A percentile compares a stretch with the other conserved stretches of the same genome.
These are phyloP conservation scores for Lordiphosa mommai DNA, from an alignment of 1,140 invertebrate genomes.

Conservation along the genomic window DNA sequence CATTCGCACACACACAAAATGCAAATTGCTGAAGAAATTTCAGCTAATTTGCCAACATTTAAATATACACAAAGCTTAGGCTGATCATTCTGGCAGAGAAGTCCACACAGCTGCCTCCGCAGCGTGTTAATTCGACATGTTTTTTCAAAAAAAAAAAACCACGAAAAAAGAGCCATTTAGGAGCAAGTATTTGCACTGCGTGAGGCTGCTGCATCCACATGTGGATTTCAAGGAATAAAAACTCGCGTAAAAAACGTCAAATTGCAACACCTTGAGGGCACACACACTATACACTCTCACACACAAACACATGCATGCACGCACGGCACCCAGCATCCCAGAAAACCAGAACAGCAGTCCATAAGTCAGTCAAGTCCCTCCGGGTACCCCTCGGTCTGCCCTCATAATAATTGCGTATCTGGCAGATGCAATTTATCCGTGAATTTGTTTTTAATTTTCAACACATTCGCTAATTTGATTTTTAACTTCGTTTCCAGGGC, in stretches of 20 bases:
- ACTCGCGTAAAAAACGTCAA: slow-evolving; percentile 78
- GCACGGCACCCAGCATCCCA: slow-evolving; percentile 4
- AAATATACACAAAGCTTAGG: slow-evolving; percentile 56
- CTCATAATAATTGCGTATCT: slow-evolving; percentile 79
- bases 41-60: slow-evolving; percentile 74
- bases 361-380: slow-evolving; percentile 48
- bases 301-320: slow-evolving; percentile 8
- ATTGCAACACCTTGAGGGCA: slow-evolving; percentile 79
- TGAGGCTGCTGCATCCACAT: slow-evolving; percentile 36
- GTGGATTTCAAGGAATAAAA: slow-evolving; percentile 73
- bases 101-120: slow-evolving; percentile 42
- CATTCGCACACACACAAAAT: slow-evolving; percentile 25
- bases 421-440: slow-evolving; percentile 80
- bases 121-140: slow-evolving; percentile 79
- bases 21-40: slow-evolving; percentile 68
- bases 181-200: slow-evolving; percentile 74
- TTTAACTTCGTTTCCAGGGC: slow-evolving; percentile 78
- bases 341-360: slow-evolving; percentile 38
- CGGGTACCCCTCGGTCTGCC: slow-evolving; percentile 12
- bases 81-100: slow-evolving; percentile 18
- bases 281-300: slow-evolving; percentile 38
- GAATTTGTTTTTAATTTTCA: slow-evolving; percentile 80
- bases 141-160: slow-evolving; percentile 35
- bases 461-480: slow-evolving; percentile 80
- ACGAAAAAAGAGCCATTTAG: slow-evolving; percentile 60